Percentiles rank a stretch among this genome's conserved stretches.
Conservation (phyloP, 2,888 invertebrate species). For the Prosapia bicincta region DNA sequence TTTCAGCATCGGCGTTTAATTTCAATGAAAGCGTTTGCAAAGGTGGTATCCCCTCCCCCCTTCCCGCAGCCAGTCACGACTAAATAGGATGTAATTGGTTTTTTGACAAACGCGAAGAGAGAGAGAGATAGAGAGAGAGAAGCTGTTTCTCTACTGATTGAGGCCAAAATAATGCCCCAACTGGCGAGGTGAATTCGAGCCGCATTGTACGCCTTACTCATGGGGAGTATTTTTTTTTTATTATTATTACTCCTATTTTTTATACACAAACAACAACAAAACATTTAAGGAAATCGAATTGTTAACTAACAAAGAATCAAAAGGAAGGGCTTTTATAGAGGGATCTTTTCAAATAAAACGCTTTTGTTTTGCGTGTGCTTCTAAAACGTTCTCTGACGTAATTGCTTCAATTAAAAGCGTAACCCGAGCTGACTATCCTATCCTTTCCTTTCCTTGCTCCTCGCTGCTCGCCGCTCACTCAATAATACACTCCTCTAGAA, state of each 20-base stretch:
- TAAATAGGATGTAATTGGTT: constrained; percentile 32
- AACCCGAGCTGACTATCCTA: background rate
- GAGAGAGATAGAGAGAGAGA: constrained; percentile 7
- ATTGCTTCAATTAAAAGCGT: background rate
- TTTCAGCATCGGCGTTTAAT: constrained; percentile 32
- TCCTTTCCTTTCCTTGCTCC: too few species aligned
- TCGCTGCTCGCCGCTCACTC: too few species aligned
- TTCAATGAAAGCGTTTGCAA: constrained; percentile 31
- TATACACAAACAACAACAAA: background rate
- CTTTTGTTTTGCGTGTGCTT: constrained; percentile 2
- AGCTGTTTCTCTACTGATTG: constrained; percentile 18
- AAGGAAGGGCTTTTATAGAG: background rate
- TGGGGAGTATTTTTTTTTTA: background rate
- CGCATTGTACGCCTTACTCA: background rate
- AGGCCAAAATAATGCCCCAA: constrained; percentile 22
- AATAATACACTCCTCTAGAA: too few species aligned
- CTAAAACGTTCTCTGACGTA: background rate
- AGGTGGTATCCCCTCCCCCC: constrained; percentile 23
- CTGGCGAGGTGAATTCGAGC: constrained; percentile 6
- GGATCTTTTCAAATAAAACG: background rate
- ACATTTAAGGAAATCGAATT: background rate
- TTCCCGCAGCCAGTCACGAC: constrained; percentile 9
- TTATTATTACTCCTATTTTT: too few species aligned
- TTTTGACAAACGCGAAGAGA: constrained; percentile 27
- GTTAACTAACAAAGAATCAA: background rate